Evolutionary conservation across 53 echinoderm and acorn worm species (phyloP).

Genomic region (Antedon mediterranea): DNA sequence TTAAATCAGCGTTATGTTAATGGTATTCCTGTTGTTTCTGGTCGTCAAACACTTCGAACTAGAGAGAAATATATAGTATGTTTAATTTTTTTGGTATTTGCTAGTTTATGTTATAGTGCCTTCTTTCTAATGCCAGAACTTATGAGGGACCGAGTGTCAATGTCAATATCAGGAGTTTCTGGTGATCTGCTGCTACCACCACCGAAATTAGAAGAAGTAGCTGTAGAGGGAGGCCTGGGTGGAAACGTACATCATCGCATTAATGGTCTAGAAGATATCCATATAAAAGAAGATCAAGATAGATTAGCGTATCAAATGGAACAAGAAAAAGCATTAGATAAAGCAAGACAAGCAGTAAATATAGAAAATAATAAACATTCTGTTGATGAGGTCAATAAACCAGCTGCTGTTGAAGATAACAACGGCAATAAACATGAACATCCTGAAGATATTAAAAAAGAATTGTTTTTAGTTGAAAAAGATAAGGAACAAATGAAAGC

Average conservation of each 20-base stretch:
- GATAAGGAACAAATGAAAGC: conserved; percentile 40
- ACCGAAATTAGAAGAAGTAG: neutral
- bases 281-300: conserved; percentile 46
- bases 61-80: conserved; percentile 81
- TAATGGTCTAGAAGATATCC: conserved; percentile 40
- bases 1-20: conserved; percentile 70
- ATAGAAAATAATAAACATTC: conserved; percentile 9
- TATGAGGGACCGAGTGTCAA: conserved; percentile 28
- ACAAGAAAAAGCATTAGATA: conserved; percentile 61
- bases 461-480: conserved; percentile 44
- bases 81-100: conserved; percentile 75
- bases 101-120: conserved; percentile 80
- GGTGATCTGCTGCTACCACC: conserved; percentile 17
- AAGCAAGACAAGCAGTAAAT: conserved; percentile 49
- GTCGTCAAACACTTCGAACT: conserved; percentile 55
- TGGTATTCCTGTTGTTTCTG: conserved; percentile 56
- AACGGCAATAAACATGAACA: conserved; percentile 13
- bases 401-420: neutral
- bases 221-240: conserved; percentile 32
- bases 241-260: conserved; percentile 28
- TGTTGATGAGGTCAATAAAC: conserved; percentile 5
- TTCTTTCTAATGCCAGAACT: conserved; percentile 81
- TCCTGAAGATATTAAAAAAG: conserved; percentile 38
- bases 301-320: conserved; percentile 53
- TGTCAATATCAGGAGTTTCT: conserved; percentile 52